phyloP scores from a whole-genome alignment of 2,797 vertebrate genomes.

The Brotula barbata region DNA sequence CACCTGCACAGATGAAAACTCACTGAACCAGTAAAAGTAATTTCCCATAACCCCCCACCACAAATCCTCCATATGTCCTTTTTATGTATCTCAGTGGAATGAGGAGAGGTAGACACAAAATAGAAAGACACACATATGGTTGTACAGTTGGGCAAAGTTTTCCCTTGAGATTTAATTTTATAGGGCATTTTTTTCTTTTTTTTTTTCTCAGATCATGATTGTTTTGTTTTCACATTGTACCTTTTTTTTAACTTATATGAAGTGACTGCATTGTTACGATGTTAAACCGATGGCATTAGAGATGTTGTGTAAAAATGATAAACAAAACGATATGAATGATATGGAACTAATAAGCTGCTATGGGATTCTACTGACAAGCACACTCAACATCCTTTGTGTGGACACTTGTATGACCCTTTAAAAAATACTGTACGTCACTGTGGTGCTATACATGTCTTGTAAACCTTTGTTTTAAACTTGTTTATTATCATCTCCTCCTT shows the following conservation, averaged over 20 bases:
- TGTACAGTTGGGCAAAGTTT: conserved; percentile 70
- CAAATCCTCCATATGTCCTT: conserved; percentile 44
- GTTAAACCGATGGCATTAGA: conserved; percentile 66
- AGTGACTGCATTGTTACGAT: conserved; percentile 76
- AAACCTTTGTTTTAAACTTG: conserved; percentile 62
- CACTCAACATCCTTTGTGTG: conserved; percentile 61
- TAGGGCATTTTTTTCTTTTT: conserved; percentile 71
- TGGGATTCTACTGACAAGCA: conserved; percentile 75
- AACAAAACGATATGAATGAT: conserved; percentile 63
- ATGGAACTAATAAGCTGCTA: conserved; percentile 78
- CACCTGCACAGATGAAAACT: conserved; percentile 53
- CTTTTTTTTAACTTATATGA: conserved; percentile 87
- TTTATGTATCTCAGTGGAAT: conserved; percentile 43
- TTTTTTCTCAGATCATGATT: conserved; percentile 49
- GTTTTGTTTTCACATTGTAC: conserved; percentile 65
- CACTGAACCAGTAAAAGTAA: conserved; percentile 45
- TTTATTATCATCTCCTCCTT: conserved; percentile 62
- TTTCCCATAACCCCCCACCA: conserved; percentile 27
- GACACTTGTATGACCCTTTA: conserved; percentile 54
- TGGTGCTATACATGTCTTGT: conserved; percentile 78
- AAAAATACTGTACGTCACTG: conserved; percentile 72
- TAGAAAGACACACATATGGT: conserved; percentile 49
- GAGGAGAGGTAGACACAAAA: conserved; percentile 39
- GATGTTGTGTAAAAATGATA: conserved; percentile 45
- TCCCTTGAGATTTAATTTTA: conserved; percentile 60